phyloP scores from a whole-genome alignment of 2,888 invertebrate species.

The Ornithoptera priamus region DNA sequence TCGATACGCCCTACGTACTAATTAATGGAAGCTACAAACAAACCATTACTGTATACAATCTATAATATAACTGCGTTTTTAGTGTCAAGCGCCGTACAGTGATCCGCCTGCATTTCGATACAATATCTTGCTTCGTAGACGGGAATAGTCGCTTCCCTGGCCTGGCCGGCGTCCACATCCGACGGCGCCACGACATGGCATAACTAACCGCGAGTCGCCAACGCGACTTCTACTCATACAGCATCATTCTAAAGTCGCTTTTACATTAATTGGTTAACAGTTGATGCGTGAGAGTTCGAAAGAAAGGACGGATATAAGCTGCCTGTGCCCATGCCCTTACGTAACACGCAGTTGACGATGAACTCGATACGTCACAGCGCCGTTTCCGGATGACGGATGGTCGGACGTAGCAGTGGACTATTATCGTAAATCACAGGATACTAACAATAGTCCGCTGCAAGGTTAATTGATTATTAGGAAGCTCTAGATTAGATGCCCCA shows the following conservation, averaged over 20 bases:
- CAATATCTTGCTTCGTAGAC: constrained; percentile 68
- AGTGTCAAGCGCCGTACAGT: constrained; percentile 64
- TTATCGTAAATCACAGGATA: constrained; percentile 51
- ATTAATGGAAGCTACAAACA: constrained; percentile 1
- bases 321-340: constrained; percentile 72
- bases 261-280: constrained; percentile 41
- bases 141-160: constrained; percentile 79
- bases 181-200: constrained; percentile 49
- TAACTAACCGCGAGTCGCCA: constrained; percentile 47
- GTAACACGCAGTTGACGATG: constrained; percentile 72
- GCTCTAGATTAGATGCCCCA: constrained; percentile 4
- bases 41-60: constrained; percentile 9
- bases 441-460: constrained; percentile 40
- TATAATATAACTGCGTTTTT: constrained; percentile 56
- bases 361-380: constrained; percentile 71
- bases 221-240: constrained; percentile 58
- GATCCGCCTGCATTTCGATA: constrained; percentile 61
- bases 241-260: constrained; percentile 50
- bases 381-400: constrained; percentile 71
- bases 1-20: not conserved
- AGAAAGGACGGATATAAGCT: constrained; percentile 64
- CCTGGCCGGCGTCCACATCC: constrained; percentile 74
- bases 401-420: constrained; percentile 44
- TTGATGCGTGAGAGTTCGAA: constrained; percentile 47
- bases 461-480: constrained; percentile 42